Conservation (phyloP, 1,140 invertebrate species). For the Tetranychus cinnabarinus region DNA sequence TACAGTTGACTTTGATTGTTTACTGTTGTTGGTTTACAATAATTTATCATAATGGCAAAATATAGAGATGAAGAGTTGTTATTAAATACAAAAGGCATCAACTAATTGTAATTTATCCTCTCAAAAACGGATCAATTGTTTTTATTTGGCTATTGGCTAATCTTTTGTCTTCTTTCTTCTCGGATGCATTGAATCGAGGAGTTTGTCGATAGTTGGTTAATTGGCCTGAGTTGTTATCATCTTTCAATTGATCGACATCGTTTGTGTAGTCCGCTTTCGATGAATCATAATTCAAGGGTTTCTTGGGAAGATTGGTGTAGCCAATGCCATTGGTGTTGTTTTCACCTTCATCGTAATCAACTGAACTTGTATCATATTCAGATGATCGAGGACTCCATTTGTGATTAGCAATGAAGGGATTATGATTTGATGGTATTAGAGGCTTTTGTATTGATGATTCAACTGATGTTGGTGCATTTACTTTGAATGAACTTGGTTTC, state of each 20-base stretch:
- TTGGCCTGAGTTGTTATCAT: not conserved
- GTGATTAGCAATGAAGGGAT: not conserved
- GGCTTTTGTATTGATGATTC: not conserved
- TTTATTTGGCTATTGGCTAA: no score
- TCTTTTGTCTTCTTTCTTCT: not conserved
- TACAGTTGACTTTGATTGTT: no score
- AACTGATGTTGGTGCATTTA: not conserved
- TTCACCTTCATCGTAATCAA: not conserved
- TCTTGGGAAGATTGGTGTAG: not conserved
- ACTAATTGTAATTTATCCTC: no score
- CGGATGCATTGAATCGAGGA: not conserved
- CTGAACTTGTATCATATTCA: not conserved
- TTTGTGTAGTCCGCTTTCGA: not conserved
- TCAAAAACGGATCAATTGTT: no score
- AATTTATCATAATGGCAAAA: no score
- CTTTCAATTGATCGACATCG: not conserved
- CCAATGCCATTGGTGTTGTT: not conserved
- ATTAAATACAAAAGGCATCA: no score
- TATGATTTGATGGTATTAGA: not conserved
- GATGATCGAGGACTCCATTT: not conserved
- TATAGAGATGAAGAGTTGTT: no score
- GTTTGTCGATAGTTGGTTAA: not conserved
- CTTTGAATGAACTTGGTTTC: not conserved
- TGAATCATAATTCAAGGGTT: not conserved
- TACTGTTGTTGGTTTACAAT: no score